Percentiles rank a stretch among this genome's conserved stretches.
These are phyloP conservation scores for Gallinago media DNA, from an alignment of 2,113 vertebrate genomes.

Conservation along the genomic window DNA sequence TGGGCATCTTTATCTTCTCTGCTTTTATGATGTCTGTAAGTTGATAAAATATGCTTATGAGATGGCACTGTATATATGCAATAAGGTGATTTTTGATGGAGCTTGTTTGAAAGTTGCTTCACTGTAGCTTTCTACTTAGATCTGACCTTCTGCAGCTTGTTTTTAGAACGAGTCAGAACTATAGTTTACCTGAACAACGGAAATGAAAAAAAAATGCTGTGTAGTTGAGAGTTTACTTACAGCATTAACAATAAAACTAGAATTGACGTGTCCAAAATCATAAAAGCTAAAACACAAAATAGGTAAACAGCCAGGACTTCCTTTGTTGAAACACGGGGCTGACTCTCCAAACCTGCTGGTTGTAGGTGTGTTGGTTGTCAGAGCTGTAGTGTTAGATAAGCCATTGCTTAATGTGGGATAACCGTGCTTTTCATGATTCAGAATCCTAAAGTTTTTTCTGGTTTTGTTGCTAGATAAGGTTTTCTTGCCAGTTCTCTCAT, in stretches of 20 bases:
- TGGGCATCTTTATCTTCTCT: not conserved
- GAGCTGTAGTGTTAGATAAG: not conserved
- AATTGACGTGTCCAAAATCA: not conserved
- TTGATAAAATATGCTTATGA: not conserved
- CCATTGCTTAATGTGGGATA: not conserved
- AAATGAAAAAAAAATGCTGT: not conserved
- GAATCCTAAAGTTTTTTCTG: slow-evolving; percentile 22
- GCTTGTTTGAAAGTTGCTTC: not conserved
- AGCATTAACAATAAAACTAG: not conserved
- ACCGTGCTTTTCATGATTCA: not conserved
- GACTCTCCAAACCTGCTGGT: not conserved
- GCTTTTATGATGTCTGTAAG: not conserved
- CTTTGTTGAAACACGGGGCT: not conserved
- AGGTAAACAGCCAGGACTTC: not conserved
- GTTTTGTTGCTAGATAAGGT: not conserved
- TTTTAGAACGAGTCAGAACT: not conserved
- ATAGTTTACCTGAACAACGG: not conserved
- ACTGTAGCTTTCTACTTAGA: not conserved
- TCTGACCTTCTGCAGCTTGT: not conserved
- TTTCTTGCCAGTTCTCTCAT: slow-evolving; percentile 16
- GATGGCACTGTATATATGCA: not conserved
- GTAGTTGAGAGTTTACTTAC: not conserved
- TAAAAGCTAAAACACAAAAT: not conserved
- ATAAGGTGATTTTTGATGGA: not conserved
- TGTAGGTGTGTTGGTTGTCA: not conserved